Evolutionary conservation across 2,113 vertebrate genomes (phyloP).

Genomic region (Haemorhous mexicanus): DNA sequence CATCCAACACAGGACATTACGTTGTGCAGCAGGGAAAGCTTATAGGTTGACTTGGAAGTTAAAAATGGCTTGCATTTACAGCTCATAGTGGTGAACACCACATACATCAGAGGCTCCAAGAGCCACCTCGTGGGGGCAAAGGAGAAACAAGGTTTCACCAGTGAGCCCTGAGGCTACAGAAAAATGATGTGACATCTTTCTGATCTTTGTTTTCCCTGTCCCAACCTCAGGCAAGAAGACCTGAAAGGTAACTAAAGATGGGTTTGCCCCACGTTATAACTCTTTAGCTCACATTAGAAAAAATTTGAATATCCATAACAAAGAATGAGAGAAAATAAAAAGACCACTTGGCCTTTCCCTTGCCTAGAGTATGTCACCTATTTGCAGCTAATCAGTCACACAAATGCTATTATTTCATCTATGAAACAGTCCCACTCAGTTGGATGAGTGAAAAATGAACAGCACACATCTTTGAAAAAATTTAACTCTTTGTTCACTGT

Average conservation of each 20-base stretch:
- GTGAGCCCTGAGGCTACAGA: background rate
- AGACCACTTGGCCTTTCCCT: background rate
- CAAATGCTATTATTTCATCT: background rate
- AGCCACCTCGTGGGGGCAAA: background rate
- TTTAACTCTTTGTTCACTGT: background rate
- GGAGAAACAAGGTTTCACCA: background rate
- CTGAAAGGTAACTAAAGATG: background rate
- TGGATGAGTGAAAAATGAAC: background rate
- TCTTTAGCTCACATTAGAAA: background rate
- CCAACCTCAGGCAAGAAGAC: background rate
- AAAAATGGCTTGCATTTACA: background rate
- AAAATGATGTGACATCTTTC: background rate
- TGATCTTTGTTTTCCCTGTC: background rate
- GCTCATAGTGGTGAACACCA: background rate
- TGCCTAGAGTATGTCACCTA: background rate
- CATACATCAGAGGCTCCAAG: background rate
- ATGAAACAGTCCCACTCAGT: background rate
- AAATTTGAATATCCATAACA: background rate
- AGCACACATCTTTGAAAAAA: background rate
- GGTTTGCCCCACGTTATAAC: background rate
- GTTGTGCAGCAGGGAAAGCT: background rate
- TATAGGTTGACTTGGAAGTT: background rate
- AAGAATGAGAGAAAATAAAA: background rate
- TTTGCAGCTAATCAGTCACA: background rate
- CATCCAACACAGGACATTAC: rapidly evolving